Evolutionary conservation across 2,797 vertebrate species (phyloP).

Genomic region (Passerculus sandwichensis): DNA sequence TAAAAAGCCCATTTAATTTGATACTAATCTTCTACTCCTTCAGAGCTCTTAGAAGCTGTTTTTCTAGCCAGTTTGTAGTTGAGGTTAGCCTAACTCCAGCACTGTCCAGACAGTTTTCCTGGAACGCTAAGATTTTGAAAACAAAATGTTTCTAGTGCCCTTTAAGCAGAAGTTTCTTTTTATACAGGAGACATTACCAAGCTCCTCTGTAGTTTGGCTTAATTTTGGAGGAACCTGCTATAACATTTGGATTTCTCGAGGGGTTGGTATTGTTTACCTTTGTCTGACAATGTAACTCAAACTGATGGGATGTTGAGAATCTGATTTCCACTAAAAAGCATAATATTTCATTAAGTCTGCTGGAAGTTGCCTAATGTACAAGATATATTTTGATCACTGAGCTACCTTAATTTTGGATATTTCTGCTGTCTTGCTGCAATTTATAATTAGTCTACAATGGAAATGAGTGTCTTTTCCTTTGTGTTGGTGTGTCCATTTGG

Average conservation of each 20-base stretch:
- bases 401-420: background rate
- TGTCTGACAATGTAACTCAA: background rate
- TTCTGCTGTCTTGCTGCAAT: constrained; percentile 38
- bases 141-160: constrained; percentile 45
- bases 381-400: constrained; percentile 40
- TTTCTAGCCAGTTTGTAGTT: background rate
- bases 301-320: background rate
- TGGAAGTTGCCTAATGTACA: background rate
- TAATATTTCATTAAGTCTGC: background rate
- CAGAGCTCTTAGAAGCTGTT: background rate
- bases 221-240: constrained; percentile 11
- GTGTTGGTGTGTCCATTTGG: background rate
- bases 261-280: constrained; percentile 11
- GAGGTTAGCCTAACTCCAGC: background rate
- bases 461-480: background rate
- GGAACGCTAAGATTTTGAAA: constrained; percentile 46
- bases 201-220: constrained; percentile 6
- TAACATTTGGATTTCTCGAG: constrained; percentile 4
- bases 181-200: background rate
- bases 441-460: constrained; percentile 31
- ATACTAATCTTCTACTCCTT: background rate
- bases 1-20: background rate
- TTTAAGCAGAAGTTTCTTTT: background rate
- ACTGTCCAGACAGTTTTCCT: constrained; percentile 13
- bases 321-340: constrained; percentile 46